phyloP scores from a whole-genome alignment of 2,797 vertebrate species.

The Sebastes steindachneri region DNA sequence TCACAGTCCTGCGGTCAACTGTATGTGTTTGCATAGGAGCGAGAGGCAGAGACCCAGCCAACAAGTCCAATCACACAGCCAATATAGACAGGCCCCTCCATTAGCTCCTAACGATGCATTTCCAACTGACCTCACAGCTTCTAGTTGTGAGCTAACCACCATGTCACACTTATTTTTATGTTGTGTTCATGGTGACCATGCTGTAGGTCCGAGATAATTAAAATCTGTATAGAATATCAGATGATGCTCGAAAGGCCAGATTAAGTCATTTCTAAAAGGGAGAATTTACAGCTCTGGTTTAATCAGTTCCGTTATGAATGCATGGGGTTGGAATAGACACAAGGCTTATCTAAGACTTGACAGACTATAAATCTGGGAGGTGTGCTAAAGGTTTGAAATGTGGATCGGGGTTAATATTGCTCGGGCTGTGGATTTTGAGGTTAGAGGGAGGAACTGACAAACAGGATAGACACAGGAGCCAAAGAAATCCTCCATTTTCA shows the following conservation, averaged over 20 bases:
- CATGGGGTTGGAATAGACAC: slow-evolving; percentile 19
- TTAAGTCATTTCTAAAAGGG: not conserved
- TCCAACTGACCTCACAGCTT: slow-evolving; percentile 59
- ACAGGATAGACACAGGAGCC: slow-evolving; percentile 38
- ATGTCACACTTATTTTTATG: slow-evolving; percentile 20
- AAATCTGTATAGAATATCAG: not conserved
- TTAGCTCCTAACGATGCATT: slow-evolving; percentile 69
- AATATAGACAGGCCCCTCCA: slow-evolving; percentile 65
- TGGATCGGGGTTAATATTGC: slow-evolving; percentile 37
- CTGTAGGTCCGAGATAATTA: not conserved
- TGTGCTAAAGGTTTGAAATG: slow-evolving; percentile 28
- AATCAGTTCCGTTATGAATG: slow-evolving; percentile 25
- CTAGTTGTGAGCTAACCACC: slow-evolving; percentile 28
- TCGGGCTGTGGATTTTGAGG: slow-evolving; percentile 35
- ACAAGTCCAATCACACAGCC: slow-evolving; percentile 45
- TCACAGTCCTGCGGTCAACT: slow-evolving; percentile 37
- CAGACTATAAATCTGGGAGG: slow-evolving; percentile 39
- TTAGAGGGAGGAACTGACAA: slow-evolving; percentile 52
- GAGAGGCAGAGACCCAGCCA: slow-evolving; percentile 20
- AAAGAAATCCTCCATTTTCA: slow-evolving; percentile 40
- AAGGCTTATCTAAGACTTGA: slow-evolving; percentile 39
- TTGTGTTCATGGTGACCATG: not conserved
- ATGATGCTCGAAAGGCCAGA: not conserved
- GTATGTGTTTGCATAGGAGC: slow-evolving; percentile 34
- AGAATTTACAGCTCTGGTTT: slow-evolving; percentile 25